phyloP scores from a whole-genome alignment of 2,113 vertebrate species.

The Phrynocephalus versicolor region DNA sequence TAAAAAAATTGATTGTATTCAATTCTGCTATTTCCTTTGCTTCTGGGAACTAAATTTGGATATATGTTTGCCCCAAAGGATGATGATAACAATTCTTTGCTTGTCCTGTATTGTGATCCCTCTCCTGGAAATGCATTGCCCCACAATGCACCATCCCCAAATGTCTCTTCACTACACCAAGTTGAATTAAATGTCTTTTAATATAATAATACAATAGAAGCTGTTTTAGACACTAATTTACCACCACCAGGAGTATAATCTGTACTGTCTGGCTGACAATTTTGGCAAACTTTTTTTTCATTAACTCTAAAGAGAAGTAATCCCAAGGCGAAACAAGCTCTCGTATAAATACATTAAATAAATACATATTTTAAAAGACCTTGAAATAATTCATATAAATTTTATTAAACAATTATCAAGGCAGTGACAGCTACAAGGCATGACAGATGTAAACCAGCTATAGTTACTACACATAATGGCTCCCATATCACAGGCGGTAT shows the following conservation, averaged over 20 bases:
- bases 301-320: too few species aligned
- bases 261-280: background rate
- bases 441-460: background rate
- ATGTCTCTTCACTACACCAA: background rate
- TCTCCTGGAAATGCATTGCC: background rate
- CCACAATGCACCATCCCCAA: background rate
- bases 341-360: too few species aligned
- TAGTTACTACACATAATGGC: background rate
- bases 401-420: too few species aligned
- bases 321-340: too few species aligned
- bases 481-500: background rate
- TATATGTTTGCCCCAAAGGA: background rate
- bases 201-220: background rate
- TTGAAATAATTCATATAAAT: too few species aligned
- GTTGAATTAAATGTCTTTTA: background rate
- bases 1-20: background rate
- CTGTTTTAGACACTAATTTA: background rate
- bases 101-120: background rate
- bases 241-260: background rate
- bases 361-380: too few species aligned
- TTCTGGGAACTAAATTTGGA: background rate
- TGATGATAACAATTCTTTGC: background rate
- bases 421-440: too few species aligned
- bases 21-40: background rate
- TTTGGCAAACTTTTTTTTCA: background rate